These are phyloP conservation scores for Heliocidaris erythrogramma DNA, from an alignment of 35 echinoderm and acorn worm species.

Conservation along the genomic window DNA sequence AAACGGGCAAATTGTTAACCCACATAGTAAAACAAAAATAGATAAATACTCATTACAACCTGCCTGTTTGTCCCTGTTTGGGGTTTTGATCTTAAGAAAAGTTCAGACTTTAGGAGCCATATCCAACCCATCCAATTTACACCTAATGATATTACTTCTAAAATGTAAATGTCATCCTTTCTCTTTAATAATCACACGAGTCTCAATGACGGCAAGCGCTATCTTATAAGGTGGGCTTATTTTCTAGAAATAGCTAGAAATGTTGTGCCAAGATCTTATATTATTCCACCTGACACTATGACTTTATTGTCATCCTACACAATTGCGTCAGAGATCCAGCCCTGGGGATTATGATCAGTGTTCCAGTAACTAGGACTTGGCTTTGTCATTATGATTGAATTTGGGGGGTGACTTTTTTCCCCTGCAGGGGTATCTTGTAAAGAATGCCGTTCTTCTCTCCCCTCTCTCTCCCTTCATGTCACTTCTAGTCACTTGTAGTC, in stretches of 20 bases:
- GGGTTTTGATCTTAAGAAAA: too few species aligned
- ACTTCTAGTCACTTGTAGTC: neutral
- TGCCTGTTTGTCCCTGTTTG: too few species aligned
- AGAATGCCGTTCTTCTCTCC: neutral
- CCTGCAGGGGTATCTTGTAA: neutral
- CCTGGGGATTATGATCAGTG: neutral
- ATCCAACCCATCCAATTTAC: too few species aligned
- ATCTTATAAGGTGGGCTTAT: neutral
- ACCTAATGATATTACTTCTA: too few species aligned
- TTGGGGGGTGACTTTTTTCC: neutral
- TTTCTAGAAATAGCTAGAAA: neutral
- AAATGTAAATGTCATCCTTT: too few species aligned
- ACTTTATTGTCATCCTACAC: constrained; percentile 6
- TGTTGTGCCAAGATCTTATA: neutral
- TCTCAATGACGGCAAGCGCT: too few species aligned
- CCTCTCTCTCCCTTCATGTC: neutral
- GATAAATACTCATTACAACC: too few species aligned
- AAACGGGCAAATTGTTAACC: too few species aligned
- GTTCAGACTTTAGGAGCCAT: too few species aligned
- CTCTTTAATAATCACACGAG: too few species aligned
- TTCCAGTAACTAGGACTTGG: neutral
- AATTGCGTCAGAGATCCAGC: neutral
- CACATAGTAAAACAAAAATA: too few species aligned
- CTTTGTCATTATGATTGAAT: neutral
- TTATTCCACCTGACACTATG: neutral